phyloP scores from a whole-genome alignment of 2,113 vertebrate species.

The Nettapus auritus region DNA sequence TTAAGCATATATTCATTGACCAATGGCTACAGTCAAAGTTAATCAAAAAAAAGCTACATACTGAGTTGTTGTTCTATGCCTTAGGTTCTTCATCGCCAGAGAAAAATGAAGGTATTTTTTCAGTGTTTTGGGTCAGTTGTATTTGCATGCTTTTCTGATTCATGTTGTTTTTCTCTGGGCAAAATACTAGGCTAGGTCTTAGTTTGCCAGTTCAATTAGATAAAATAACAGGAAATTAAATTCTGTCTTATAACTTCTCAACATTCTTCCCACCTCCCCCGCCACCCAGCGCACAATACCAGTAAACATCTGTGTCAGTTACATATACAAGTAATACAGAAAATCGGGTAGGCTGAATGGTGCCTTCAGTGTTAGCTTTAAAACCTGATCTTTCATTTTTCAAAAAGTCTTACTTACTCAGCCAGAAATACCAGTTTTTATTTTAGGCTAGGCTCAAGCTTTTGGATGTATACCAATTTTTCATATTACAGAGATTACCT shows the following conservation, averaged over 20 bases:
- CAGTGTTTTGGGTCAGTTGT: conserved; percentile 80
- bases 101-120: conserved; percentile 96
- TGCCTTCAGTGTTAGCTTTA: not conserved
- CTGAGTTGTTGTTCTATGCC: conserved; percentile 86
- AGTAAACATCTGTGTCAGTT: not conserved
- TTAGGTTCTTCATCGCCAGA: conserved; percentile 98
- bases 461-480: not conserved
- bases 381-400: not conserved
- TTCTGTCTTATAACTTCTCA: conserved; percentile 54
- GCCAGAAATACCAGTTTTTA: not conserved
- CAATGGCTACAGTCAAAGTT: conserved; percentile 76
- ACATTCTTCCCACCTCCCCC: conserved; percentile 55
- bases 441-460: not conserved
- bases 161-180: conserved; percentile 77
- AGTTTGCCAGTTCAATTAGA: conserved; percentile 28
- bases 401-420: not conserved
- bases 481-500: not conserved
- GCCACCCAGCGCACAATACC: not conserved
- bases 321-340: not conserved
- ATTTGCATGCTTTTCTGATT: conserved; percentile 82
- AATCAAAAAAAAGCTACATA: conserved; percentile 59
- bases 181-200: conserved; percentile 62
- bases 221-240: not conserved
- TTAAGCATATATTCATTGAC: conserved; percentile 59
- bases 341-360: not conserved